These are phyloP conservation scores for Bubo blakistoni DNA, from an alignment of 2,113 vertebrate species.

Conservation along the genomic window DNA sequence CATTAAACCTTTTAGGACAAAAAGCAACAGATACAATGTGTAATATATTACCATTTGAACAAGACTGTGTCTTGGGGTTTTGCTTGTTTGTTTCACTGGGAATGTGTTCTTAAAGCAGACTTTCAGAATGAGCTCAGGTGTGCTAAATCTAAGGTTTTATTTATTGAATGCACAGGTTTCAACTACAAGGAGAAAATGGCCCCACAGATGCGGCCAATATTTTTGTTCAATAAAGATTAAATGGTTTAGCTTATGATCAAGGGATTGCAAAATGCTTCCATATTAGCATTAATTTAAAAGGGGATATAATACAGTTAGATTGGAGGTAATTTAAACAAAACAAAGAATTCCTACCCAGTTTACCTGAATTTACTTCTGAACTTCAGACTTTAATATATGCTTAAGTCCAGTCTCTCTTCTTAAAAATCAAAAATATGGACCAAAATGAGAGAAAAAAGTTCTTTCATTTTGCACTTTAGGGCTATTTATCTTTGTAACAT, in stretches of 20 bases:
- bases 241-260: not conserved
- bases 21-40: not conserved
- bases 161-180: not conserved
- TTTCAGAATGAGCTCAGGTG: not conserved
- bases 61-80: not conserved
- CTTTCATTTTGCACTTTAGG: not conserved
- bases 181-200: not conserved
- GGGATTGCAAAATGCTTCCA: not conserved
- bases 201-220: not conserved
- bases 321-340: not conserved
- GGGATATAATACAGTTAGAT: not conserved
- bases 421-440: not conserved
- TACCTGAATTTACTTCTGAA: not conserved
- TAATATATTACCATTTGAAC: not conserved
- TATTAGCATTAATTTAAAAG: not conserved
- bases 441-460: not conserved
- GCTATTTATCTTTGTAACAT: not conserved
- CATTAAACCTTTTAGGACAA: not conserved
- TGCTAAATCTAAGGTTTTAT: not conserved
- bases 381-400: not conserved
- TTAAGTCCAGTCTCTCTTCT: not conserved
- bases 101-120: not conserved
- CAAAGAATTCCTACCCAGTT: not conserved
- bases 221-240: not conserved
- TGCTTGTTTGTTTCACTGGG: not conserved